These are phyloP conservation scores for Ariolimax columbianus DNA, from an alignment of 2,888 invertebrate genomes.

Conservation along the genomic window DNA sequence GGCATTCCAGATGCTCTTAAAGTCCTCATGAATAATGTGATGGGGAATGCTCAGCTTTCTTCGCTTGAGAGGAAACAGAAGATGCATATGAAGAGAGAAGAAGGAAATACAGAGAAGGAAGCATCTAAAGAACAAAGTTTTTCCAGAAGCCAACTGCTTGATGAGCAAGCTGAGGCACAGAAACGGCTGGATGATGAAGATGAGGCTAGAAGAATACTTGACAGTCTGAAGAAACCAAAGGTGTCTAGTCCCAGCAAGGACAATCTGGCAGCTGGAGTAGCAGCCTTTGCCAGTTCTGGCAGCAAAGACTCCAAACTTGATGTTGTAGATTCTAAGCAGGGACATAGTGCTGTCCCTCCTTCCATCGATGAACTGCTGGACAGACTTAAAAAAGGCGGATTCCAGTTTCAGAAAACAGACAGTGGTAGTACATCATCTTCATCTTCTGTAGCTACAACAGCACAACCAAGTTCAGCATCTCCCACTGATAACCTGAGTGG, in stretches of 20 bases:
- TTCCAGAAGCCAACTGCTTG: background rate
- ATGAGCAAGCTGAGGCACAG: background rate
- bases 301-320: background rate
- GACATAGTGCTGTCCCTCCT: background rate
- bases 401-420: constrained; percentile 17
- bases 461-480: background rate
- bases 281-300: background rate
- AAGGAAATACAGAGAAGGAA: constrained; percentile 23
- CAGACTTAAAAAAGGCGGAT: constrained; percentile 40
- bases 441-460: constrained; percentile 13
- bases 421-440: background rate
- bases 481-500: background rate
- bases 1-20: constrained; percentile 55
- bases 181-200: constrained; percentile 15
- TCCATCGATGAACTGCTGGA: constrained; percentile 47
- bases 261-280: background rate
- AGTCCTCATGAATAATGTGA: constrained; percentile 59
- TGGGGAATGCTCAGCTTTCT: constrained; percentile 49
- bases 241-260: background rate
- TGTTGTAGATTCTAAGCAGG: background rate
- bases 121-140: background rate
- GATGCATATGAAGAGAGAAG: constrained; percentile 47
- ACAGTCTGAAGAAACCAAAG: constrained; percentile 9
- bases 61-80: constrained; percentile 45
- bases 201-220: constrained; percentile 7